Conservation (phyloP, 2,888 invertebrate genomes). For the Falcaria lacertinaria region DNA sequence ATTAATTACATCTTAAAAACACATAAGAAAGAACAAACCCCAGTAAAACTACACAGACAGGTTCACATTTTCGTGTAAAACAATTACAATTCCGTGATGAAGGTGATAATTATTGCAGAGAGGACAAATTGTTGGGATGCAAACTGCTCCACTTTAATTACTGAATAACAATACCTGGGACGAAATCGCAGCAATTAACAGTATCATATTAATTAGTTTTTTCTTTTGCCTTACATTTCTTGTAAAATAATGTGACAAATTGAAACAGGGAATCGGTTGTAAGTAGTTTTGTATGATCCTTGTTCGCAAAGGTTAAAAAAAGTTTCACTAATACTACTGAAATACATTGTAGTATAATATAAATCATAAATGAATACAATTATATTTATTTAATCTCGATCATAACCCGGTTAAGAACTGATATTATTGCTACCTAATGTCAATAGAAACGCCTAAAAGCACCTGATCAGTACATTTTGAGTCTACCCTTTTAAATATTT, state of each 20-base stretch:
- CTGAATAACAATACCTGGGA: constrained; percentile 17
- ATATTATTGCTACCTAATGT: too few species aligned
- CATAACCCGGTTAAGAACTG: too few species aligned
- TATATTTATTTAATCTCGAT: too few species aligned
- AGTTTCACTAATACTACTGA: too few species aligned
- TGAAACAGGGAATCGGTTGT: too few species aligned
- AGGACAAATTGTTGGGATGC: constrained; percentile 21
- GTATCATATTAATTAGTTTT: constrained; percentile 23
- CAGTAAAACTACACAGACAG: constrained; percentile 40
- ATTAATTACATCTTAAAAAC: constrained; percentile 14
- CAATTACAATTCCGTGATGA: constrained; percentile 55
- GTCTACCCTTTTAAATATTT: constrained; percentile 10
- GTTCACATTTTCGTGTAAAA: constrained; percentile 46
- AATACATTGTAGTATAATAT: too few species aligned
- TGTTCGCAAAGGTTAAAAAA: too few species aligned
- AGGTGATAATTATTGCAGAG: constrained; percentile 38
- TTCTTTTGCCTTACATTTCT: constrained; percentile 6
- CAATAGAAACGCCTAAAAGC: constrained; percentile 6
- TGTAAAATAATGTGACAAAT: constrained; percentile 6
- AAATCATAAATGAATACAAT: too few species aligned
- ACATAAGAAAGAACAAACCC: constrained; percentile 25
- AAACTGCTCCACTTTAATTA: constrained; percentile 39
- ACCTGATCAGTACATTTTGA: constrained; percentile 9
- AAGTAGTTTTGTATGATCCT: too few species aligned
- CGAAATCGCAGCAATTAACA: constrained; percentile 23